These are phyloP conservation scores for Saccopteryx bilineata DNA, from an alignment of 2,113 vertebrate species.

Conservation along the genomic window DNA sequence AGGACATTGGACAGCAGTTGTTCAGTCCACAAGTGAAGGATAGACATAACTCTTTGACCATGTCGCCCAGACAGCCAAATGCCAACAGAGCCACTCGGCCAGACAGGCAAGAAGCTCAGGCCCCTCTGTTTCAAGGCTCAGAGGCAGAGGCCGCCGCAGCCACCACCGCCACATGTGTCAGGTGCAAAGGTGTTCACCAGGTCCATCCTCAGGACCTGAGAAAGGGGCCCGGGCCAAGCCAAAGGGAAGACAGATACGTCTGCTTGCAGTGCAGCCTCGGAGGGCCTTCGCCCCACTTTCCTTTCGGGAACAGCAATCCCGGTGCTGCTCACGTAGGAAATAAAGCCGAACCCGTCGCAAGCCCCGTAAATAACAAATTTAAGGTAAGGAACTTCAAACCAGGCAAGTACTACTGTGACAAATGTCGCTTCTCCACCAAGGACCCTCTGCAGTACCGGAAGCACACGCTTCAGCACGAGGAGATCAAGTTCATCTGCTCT, in stretches of 20 bases:
- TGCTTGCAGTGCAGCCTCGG: constrained; percentile 85
- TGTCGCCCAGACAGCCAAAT: constrained; percentile 84
- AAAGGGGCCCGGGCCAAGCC: constrained; percentile 72
- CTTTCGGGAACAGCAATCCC: constrained; percentile 76
- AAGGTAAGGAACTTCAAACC: constrained; percentile 87
- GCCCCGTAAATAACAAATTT: constrained; percentile 78
- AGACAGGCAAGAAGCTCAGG: constrained; percentile 71
- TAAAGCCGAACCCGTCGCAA: background rate
- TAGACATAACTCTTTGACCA: constrained; percentile 81
- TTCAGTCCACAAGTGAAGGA: constrained; percentile 78
- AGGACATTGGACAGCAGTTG: constrained; percentile 85
- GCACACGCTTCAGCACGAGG: constrained; percentile 90
- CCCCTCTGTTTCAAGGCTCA: constrained; percentile 79
- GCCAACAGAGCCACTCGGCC: constrained; percentile 76
- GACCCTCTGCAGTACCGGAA: constrained; percentile 90
- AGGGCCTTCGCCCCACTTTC: constrained; percentile 69
- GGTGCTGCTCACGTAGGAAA: constrained; percentile 75
- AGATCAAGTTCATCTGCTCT: constrained; percentile 92
- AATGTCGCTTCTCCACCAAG: constrained; percentile 93
- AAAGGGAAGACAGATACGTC: constrained; percentile 79
- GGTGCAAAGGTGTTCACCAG: constrained; percentile 85
- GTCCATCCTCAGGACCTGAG: constrained; percentile 79
- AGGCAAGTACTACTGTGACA: constrained; percentile 91
- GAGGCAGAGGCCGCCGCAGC: constrained; percentile 83
- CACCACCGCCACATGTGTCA: constrained; percentile 81